Evolutionary conservation across 2,888 invertebrate species (phyloP), one percentile per base, ranked within the genome.

Genomic region (Chrysolina oricalcia): DNA sequence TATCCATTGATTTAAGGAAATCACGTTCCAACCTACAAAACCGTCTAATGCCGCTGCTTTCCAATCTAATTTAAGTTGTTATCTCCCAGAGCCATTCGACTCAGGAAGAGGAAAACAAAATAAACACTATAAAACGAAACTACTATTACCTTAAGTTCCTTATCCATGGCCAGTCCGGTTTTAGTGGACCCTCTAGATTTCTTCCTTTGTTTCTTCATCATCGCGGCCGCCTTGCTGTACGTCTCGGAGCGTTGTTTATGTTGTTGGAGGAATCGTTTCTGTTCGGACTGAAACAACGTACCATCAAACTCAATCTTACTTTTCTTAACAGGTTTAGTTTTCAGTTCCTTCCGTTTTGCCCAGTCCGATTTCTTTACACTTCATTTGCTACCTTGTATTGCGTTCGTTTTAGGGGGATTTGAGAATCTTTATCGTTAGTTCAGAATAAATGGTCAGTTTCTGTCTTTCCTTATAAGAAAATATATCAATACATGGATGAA

Each of bases 221-320:
- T 95, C 13, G 96, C 94, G 0, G 95, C 95, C 1, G 97, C 97
- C 89, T 97, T 97, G 88, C 95, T 95, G 90, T 96, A 97, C 78
- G 96, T 95, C 86, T 97, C 97, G 74, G 96, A 94, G 79, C 96
- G 92, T 81, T 95, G 94, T 89, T 97, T 98, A 90, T 98, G 97
- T 89, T 97, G 97, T 88, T 97, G 96, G 80, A 96, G 90, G 89
- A 98, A 98, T 87, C 96, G 93, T 89, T 97, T 97, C 89, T 97
- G 97, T 88, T 97, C 97, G 80, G 95, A 95, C 95, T 96, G 90
- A 73, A 81, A 73, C 64, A 68, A 73, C 23, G 62, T 40, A 23
- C 40, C 41, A 69, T 40, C 35, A 46, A 21, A 69, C 19, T 69
- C 62, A 62, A 59, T 70, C 62, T 63, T 15, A 41, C 9, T 56